A percentile compares a stretch with the other conserved stretches of the same genome.
Evolutionary conservation across 1,140 invertebrate species (phyloP).

Genomic region (Cylas formicarius): DNA sequence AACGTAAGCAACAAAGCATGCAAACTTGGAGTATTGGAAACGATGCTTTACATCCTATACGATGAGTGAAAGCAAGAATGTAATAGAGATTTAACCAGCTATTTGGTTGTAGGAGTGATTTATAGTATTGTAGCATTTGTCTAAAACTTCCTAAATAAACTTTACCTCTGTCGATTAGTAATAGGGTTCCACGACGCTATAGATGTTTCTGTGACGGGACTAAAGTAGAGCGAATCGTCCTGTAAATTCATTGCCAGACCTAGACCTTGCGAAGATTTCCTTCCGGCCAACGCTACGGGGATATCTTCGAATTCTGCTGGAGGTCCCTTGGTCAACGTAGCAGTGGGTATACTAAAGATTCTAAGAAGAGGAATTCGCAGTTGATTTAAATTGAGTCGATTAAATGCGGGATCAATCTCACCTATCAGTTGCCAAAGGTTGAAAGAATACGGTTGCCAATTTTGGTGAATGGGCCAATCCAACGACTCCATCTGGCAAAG

Average conservation of each 20-base stretch:
- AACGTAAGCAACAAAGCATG: no score
- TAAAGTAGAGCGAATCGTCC: slow-evolving; percentile 64
- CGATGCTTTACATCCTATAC: no score
- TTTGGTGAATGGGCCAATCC: slow-evolving; percentile 67
- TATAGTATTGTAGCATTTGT: background rate
- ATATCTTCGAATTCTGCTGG: slow-evolving; percentile 58
- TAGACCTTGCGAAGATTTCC: slow-evolving; percentile 74
- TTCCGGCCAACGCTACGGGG: slow-evolving; percentile 66
- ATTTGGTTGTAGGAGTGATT: background rate
- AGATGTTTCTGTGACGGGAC: slow-evolving; percentile 68
- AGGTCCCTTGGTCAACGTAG: slow-evolving; percentile 61
- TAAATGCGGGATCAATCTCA: slow-evolving; percentile 26
- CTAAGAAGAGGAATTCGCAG: slow-evolving; percentile 36
- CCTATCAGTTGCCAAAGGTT: slow-evolving; percentile 74
- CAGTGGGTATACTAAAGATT: slow-evolving; percentile 66
- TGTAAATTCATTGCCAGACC: slow-evolving; percentile 59
- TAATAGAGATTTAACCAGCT: no score
- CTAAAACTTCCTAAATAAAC: background rate
- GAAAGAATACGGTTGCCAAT: slow-evolving; percentile 62
- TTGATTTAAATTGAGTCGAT: slow-evolving; percentile 1
- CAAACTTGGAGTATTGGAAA: no score
- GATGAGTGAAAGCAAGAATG: no score
- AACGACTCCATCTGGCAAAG: slow-evolving; percentile 72
- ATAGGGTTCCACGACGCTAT: slow-evolving; percentile 68
- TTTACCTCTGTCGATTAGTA: slow-evolving; percentile 56